These are phyloP conservation scores for Temnothorax unifasciatus DNA, from an alignment of 2,888 invertebrate genomes.

Conservation along the genomic window DNA sequence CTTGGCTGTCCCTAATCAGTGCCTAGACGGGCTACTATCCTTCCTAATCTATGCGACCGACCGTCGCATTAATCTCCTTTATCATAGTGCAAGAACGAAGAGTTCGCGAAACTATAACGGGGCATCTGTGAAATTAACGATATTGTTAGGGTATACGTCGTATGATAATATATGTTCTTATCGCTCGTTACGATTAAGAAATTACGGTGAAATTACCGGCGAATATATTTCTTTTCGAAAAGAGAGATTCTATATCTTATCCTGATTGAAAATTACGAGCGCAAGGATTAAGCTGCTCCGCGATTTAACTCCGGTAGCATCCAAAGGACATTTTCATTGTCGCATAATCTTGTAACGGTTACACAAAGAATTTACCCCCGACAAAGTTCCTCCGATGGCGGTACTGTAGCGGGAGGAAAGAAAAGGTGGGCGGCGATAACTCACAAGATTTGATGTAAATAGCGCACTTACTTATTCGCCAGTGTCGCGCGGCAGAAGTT, in stretches of 20 bases:
- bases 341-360: slow-evolving; percentile 56
- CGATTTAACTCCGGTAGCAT: neutral
- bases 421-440: slow-evolving; percentile 78
- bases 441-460: slow-evolving; percentile 85
- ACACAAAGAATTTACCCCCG: slow-evolving; percentile 67
- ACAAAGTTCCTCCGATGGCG: slow-evolving; percentile 46
- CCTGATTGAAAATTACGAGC: slow-evolving; percentile 10
- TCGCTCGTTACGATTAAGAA: neutral
- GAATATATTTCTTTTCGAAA: slow-evolving; percentile 37
- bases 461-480: slow-evolving; percentile 85
- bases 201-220: slow-evolving; percentile 38
- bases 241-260: slow-evolving; percentile 32
- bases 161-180: slow-evolving; percentile 52
- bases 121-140: slow-evolving; percentile 76
- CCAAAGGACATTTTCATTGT: slow-evolving; percentile 20
- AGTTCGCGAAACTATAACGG: slow-evolving; percentile 66
- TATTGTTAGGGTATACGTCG: slow-evolving; percentile 19
- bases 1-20: slow-evolving; percentile 82
- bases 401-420: slow-evolving; percentile 36
- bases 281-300: neutral
- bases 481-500: slow-evolving; percentile 82
- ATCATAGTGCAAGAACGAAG: slow-evolving; percentile 80
- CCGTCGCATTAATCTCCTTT: slow-evolving; percentile 82
- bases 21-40: slow-evolving; percentile 75
- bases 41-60: slow-evolving; percentile 78